Base-by-base conservation (phyloP, 2,113 vertebrate genomes). In the Sylvia atricapilla region DNA sequence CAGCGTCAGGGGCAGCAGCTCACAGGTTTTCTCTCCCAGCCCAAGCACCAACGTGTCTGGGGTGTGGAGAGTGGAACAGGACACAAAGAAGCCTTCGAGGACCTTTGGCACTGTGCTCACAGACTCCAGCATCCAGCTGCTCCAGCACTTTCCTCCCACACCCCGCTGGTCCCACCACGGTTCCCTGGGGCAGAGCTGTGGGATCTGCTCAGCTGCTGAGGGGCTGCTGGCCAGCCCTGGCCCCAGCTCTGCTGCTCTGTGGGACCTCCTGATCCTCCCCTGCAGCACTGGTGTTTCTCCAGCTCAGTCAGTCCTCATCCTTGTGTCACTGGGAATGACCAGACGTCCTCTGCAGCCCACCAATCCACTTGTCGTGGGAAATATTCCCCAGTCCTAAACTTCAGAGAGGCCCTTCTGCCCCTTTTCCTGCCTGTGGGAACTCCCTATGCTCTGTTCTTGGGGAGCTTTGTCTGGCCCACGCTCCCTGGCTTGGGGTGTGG, bases 111-210 rank as follows among this genome's bases (percentile, higher is more conserved):
- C 18, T 43, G 52, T 27, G 35, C 50, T 79, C 20, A 5, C 15
- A 13, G 43, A 11, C 7, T 7, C 43, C 18, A 2, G 5, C 8
- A 5, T 5, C 10, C 66, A 49, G 20, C 43, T 88, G 46, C 62
- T 70, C 20, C 70, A 41, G 46, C 0, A 2, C 23, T 46, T 78
- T 56, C 37, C 37, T 73, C 37, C 46, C 37, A 23, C 24, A 22
- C 18, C 46, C 41, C 46, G 7, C n/a, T 4, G 9, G 13, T 39
- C 56, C 2, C 0, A 69, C 18, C 7, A 1, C 0, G 1, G 33
- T 35, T 28, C 31, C 13, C 49, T 28, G 53, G 53, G 73, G 58
- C 73, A 76, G 82, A 59, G 28, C 44, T 77, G 15, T 20, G 16
- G 52, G n/a, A 9, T 78, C 44, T 88, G 78, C 44, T 66, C 44